Base-by-base conservation (phyloP, 2,113 vertebrate species). In the Spizaetus ornatus region DNA sequence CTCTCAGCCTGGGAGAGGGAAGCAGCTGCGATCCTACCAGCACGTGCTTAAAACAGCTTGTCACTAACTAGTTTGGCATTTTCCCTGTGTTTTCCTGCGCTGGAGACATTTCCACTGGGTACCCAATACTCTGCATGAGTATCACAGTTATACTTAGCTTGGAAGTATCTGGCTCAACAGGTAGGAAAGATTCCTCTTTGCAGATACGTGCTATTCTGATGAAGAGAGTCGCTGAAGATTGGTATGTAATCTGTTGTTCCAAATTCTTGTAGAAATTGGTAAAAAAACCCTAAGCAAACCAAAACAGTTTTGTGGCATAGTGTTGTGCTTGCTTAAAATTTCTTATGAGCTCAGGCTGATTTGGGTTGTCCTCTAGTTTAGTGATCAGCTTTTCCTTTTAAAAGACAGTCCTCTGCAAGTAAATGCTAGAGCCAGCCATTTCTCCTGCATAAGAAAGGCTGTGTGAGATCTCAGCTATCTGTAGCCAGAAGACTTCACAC, bases 111-210 rank as follows among this genome's bases (percentile, higher is more conserved):
- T 80, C 13, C 48, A 40, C 16, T 13, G 4, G 17, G 9, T 70
- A 55, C n/a, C 38, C 47, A 78, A 38, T 32, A n/a, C 23, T 52
- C 42, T 78, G 22, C 52, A 23, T 45, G 61, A 82, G 58, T 59
- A 59, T 82, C 58, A 71, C 32, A 34, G 66, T 72, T 90, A 72
- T 48, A 90, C 90, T 90, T 90, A 92, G 38, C 34, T 63, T 27
- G 9, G 70, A 92, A 90, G 23, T 72, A 10, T 82, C 63, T 85
- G 71, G 77, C 59, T 94, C 53, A 70, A 93, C 22, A 55, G 45
- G 70, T 85, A 69, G 52, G 48, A 81, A 70, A 63, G 13, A 56
- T 65, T 79, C 27, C 4, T 62, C 21, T 55, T 67, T 52, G 16
- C 32, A 73, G 48, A 55, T 72, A 58, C 1, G 7, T 36, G 29